Conservation (phyloP, 2,797 vertebrate species). For the Masticophis lateralis region DNA sequence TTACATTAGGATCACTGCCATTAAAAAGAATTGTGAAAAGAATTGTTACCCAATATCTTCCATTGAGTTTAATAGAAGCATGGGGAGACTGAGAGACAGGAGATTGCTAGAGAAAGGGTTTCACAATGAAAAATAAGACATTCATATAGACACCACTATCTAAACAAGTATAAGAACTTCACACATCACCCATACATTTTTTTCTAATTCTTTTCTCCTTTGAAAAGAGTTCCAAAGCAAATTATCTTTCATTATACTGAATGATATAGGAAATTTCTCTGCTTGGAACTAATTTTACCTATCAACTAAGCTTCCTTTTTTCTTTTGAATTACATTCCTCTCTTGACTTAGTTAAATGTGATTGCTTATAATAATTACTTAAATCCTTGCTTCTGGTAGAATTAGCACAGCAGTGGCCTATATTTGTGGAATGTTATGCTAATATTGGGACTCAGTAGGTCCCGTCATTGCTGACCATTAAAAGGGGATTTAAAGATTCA, state of each 20-base stretch:
- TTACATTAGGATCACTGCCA: neutral
- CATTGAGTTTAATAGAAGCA: neutral
- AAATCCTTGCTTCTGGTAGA: neutral
- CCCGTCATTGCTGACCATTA: neutral
- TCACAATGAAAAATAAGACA: neutral
- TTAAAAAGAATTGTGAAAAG: neutral
- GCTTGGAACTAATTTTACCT: neutral
- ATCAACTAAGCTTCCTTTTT: neutral
- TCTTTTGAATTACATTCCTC: neutral
- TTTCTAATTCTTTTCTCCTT: neutral
- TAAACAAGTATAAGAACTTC: neutral
- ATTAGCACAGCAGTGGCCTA: neutral
- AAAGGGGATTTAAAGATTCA: neutral
- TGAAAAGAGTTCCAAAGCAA: neutral
- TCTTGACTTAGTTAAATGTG: neutral
- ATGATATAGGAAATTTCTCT: neutral
- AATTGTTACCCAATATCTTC: neutral
- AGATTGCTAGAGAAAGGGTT: neutral
- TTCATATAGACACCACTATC: neutral
- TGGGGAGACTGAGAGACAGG: neutral
- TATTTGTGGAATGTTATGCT: neutral
- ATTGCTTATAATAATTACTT: neutral
- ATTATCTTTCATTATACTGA: neutral
- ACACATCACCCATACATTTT: neutral
- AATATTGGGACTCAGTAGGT: neutral